Evolutionary conservation across 2,888 invertebrate genomes (phyloP).

Genomic region (Nipponacmea schrenckii): DNA sequence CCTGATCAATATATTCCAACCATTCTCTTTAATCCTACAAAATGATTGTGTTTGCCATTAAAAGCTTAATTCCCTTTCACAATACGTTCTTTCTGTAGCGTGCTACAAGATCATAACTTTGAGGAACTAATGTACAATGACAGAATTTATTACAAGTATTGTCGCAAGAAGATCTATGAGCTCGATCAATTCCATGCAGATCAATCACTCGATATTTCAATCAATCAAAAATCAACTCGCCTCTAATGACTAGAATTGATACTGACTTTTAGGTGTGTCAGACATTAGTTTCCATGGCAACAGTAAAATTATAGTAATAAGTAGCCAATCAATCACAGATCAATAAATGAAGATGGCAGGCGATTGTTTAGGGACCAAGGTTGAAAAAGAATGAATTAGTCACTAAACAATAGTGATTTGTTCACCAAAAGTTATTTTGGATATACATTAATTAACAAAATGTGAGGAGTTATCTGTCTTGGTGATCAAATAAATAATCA

Average conservation of each 20-base stretch:
- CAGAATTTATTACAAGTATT: neutral
- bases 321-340: conserved; percentile 5
- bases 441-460: too few relatives aligned
- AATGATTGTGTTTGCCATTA: conserved; percentile 6
- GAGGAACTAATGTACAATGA: neutral
- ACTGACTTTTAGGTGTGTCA: neutral
- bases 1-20: neutral
- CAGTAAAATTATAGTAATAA: neutral
- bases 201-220: conserved; percentile 31
- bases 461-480: too few relatives aligned
- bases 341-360: neutral
- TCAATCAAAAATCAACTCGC: conserved; percentile 21
- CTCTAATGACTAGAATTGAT: neutral
- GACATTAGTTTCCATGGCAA: conserved; percentile 7
- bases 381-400: too few relatives aligned
- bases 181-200: neutral
- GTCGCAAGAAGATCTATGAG: neutral
- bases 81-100: neutral
- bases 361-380: too few relatives aligned
- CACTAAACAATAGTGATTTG: too few relatives aligned
- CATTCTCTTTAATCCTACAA: neutral
- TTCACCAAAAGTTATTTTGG: too few relatives aligned
- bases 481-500: too few relatives aligned
- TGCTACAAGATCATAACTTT: neutral
- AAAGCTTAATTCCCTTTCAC: conserved; percentile 1